A percentile compares a stretch with the other conserved stretches of the same genome.
These are phyloP conservation scores for Anabacerthia variegaticeps DNA, from an alignment of 2,797 vertebrate species.

Conservation along the genomic window DNA sequence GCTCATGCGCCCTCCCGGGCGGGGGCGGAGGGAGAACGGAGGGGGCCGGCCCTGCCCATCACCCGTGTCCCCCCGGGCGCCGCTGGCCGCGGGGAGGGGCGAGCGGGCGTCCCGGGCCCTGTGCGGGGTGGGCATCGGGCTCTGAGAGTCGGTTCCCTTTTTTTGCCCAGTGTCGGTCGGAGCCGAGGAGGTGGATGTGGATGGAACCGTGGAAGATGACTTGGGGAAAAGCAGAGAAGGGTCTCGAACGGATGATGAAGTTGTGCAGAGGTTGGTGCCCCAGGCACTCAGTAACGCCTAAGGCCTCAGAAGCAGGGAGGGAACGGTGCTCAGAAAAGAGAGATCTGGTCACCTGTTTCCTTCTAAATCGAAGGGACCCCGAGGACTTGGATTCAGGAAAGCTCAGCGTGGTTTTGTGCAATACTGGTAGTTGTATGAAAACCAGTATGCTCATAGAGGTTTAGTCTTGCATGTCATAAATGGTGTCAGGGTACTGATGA, in stretches of 20 bases:
- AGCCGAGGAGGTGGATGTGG: conserved; percentile 89
- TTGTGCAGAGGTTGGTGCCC: conserved; percentile 88
- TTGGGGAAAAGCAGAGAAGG: conserved; percentile 96
- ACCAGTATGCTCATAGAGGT: rapidly evolving
- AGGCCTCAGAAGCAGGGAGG: background rate
- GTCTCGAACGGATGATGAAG: conserved; percentile 95
- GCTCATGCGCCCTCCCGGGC: background rate
- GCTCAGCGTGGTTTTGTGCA: rapidly evolving
- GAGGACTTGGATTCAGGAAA: background rate
- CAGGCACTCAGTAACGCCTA: background rate
- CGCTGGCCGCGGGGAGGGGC: rapidly evolving
- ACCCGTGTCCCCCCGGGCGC: background rate
- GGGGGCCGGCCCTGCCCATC: background rate
- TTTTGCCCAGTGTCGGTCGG: conserved; percentile 80
- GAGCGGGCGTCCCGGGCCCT: rapidly evolving
- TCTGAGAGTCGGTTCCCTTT: background rate
- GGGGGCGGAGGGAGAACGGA: background rate
- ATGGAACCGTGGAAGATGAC: conserved; percentile 91
- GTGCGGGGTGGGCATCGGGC: rapidly evolving
- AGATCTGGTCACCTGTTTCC: rapidly evolving
- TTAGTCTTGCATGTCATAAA: background rate
- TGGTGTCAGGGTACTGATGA: background rate
- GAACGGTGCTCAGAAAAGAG: rapidly evolving
- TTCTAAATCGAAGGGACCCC: rapidly evolving
- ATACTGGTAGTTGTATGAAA: rapidly evolving